phyloP scores from a whole-genome alignment of 2,888 invertebrate genomes.

The Scaeva pyrastri region DNA sequence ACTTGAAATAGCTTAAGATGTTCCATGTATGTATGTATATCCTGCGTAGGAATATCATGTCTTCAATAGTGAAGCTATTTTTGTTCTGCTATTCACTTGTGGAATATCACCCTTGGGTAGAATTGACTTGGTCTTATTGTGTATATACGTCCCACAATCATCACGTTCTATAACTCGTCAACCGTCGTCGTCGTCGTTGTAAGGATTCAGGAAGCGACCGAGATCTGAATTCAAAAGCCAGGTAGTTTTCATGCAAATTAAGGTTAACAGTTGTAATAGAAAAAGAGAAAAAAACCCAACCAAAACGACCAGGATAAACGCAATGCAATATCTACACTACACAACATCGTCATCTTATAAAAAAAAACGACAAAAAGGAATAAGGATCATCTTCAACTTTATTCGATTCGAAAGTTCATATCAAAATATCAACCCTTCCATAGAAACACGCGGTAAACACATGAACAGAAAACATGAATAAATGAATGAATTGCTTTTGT shows the following conservation, averaged over 20 bases:
- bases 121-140: neutral
- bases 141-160: neutral
- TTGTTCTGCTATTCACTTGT: neutral
- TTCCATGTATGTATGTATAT: neutral
- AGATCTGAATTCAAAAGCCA: neutral
- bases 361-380: slow-evolving; percentile 65
- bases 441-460: slow-evolving; percentile 65
- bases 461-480: slow-evolving; percentile 62
- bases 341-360: too few relatives aligned
- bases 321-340: too few relatives aligned
- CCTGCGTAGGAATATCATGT: too few relatives aligned
- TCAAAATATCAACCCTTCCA: slow-evolving; percentile 16
- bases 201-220: neutral
- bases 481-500: slow-evolving; percentile 65
- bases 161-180: slow-evolving; percentile 37
- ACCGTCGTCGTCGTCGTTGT: slow-evolving; percentile 2
- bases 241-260: slow-evolving; percentile 61
- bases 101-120: slow-evolving; percentile 1
- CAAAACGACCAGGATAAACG: slow-evolving; percentile 32
- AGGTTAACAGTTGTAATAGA: slow-evolving; percentile 17
- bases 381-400: neutral
- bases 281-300: slow-evolving; percentile 6
- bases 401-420: neutral
- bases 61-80: neutral
- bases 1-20: slow-evolving; percentile 26